Conservation (phyloP, 2,113 vertebrate genomes). For the Rhegmatorhina hoffmannsi region DNA sequence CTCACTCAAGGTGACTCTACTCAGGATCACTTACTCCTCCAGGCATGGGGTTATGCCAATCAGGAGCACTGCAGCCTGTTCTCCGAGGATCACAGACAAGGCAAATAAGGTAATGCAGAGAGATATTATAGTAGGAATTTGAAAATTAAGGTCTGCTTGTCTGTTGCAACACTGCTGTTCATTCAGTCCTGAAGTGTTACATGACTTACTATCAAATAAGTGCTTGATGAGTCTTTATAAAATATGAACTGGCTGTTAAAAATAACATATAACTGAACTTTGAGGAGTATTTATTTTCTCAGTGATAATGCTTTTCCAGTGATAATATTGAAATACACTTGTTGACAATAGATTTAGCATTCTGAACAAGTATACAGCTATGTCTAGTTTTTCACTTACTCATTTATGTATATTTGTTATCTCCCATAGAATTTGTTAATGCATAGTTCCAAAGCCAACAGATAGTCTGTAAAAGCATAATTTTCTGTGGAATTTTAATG, state of each 20-base stretch:
- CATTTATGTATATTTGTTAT: accelerated
- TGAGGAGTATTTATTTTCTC: not conserved
- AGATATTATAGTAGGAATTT: not conserved
- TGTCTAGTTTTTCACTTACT: not conserved
- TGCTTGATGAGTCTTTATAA: not conserved
- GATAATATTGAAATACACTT: not conserved
- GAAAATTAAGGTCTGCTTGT: not conserved
- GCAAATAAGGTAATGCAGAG: not conserved
- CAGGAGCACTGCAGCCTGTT: not conserved
- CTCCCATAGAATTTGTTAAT: not conserved
- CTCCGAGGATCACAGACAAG: not conserved
- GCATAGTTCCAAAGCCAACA: not conserved
- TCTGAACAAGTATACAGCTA: not conserved
- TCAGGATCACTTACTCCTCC: not conserved
- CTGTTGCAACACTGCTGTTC: not conserved
- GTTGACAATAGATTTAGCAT: not conserved
- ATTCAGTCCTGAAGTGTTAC: not conserved
- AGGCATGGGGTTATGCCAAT: not conserved
- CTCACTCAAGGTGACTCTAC: not conserved
- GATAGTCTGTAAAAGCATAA: not conserved
- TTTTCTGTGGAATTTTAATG: not conserved
- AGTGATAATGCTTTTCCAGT: not conserved
- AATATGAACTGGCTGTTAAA: not conserved
- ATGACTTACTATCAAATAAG: not conserved
- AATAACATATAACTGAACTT: not conserved